Base-by-base conservation (phyloP, 2,888 invertebrate species). In the Euclidia mi region DNA sequence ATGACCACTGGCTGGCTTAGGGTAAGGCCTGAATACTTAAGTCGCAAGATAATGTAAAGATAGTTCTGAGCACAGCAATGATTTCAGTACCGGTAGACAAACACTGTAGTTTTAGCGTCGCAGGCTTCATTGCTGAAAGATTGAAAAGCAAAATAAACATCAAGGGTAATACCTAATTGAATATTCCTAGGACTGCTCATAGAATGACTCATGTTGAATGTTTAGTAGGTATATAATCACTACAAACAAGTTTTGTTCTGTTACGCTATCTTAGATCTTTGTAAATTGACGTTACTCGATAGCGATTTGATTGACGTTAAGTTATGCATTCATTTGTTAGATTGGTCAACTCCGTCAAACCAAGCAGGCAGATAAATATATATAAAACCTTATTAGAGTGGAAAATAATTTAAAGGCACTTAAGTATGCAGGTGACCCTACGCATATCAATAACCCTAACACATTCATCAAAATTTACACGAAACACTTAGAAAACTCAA, bases 141-240 rank as follows among this genome's bases (percentile, higher is more conserved):
- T 2, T 4, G 2, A 9, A 32, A 3, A 34, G 14, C 14, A 7
- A 34, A 6, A 0, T 34, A 14, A 34, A 34, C 1, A 14, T 7
- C 34, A 34, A 3, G 9, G 6, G 10, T 56, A 51, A 31, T 85
- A 92, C 94, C 91, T 75, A 94, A 77, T 82, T 94, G 94, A 50
- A 94, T 93, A 75, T 93, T 94, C 64, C 90, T 86, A 41, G 92
- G 89, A 76, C 91, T 94, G 83, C 91, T 93, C 92, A 92, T 91
- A 72, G 92, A 91, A 82, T 93, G 91, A 80, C 90, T 92, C 93
- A 94, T 94, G 37, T 25, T 47, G 41, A 45, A 45, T 48, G 44
- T 44, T 18, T 14, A 11, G 10, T 4, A 15, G 32, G 31, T 51
- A 38, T 47, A 47, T 35, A 37, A 2, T 34, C 18, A 46, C 47